Conservation (phyloP, 2,888 invertebrate genomes). For the Eupithecia insigniata region DNA sequence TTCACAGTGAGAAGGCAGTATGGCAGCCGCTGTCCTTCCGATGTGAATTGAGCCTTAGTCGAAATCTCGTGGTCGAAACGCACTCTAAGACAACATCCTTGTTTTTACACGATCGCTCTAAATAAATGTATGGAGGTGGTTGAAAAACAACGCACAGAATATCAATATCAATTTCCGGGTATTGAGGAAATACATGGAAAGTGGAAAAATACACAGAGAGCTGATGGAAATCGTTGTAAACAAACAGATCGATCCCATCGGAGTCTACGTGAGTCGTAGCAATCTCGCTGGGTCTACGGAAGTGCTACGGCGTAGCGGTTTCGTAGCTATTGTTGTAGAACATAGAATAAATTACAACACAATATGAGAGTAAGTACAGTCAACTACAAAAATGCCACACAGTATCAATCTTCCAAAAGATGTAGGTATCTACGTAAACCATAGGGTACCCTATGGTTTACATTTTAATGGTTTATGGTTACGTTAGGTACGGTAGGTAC, state of each 20-base stretch:
- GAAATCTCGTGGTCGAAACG: neutral
- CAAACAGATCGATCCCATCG: conserved; percentile 10
- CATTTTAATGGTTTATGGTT: too few relatives aligned
- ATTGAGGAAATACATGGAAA: conserved; percentile 13
- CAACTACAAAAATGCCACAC: neutral
- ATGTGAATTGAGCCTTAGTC: neutral
- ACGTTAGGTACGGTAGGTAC: too few relatives aligned
- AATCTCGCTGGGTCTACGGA: conserved; percentile 7
- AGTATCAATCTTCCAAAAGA: too few relatives aligned
- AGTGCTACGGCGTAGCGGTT: neutral
- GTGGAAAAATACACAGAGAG: conserved; percentile 8
- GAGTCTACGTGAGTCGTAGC: neutral
- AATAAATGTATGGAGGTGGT: neutral
- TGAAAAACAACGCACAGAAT: conserved; percentile 5
- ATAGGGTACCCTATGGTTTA: too few relatives aligned
- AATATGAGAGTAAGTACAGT: neutral
- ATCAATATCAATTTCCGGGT: conserved; percentile 12
- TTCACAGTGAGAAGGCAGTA: too few relatives aligned
- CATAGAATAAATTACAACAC: neutral
- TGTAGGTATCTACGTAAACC: too few relatives aligned
- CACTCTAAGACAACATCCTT: neutral
- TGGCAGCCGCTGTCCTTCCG: too few relatives aligned
- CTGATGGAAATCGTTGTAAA: conserved; percentile 7
- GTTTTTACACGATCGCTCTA: neutral
- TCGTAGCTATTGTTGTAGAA: conserved; percentile 5